A percentile compares a stretch with the other conserved stretches of the same genome.
Conservation (phyloP, 1,140 invertebrate species). For the Maniola jurtina region DNA sequence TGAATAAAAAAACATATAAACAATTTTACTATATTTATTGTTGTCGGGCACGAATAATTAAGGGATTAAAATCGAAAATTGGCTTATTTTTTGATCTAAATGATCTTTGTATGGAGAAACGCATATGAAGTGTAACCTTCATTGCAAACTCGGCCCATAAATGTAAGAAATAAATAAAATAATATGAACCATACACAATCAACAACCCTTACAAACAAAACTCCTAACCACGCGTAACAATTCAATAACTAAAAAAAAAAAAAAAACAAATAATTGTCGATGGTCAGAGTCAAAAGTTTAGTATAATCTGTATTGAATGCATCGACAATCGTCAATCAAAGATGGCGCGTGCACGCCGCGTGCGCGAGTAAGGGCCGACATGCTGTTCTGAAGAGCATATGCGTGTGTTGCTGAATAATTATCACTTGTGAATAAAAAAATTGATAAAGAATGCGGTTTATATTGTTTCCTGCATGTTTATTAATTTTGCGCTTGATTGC, state of each 20-base stretch:
- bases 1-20: no score
- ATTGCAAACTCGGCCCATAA: neutral
- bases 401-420: slow-evolving; percentile 35
- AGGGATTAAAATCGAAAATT: no score
- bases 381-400: slow-evolving; percentile 58
- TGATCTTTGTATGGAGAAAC: no score
- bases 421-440: slow-evolving; percentile 13
- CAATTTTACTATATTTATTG: no score
- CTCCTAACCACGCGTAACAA: neutral
- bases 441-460: neutral
- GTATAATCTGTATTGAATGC: slow-evolving; percentile 32
- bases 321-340: slow-evolving; percentile 24
- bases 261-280: slow-evolving; percentile 28
- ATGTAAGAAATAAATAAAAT: neutral
- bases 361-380: slow-evolving; percentile 45
- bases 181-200: neutral
- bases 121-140: no score
- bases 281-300: slow-evolving; percentile 26
- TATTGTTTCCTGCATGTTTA: neutral
- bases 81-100: no score
- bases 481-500: no score
- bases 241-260: slow-evolving; percentile 7
- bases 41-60: no score
- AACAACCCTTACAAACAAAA: neutral
- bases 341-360: slow-evolving; percentile 43